These are phyloP conservation scores for Drosophila albomicans DNA, from an alignment of 1,140 invertebrate genomes.

Conservation along the genomic window DNA sequence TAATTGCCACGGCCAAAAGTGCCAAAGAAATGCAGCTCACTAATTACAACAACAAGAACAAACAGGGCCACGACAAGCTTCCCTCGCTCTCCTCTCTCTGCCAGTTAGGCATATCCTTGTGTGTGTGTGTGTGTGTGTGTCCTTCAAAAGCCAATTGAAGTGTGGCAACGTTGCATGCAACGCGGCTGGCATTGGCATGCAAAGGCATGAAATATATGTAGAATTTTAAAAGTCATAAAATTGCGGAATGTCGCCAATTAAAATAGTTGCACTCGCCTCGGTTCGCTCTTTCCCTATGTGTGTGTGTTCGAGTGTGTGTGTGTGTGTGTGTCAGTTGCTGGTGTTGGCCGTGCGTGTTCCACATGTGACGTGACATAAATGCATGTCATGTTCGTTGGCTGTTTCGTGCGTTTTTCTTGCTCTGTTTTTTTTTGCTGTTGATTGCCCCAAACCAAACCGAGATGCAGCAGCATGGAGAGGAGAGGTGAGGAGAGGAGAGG, in stretches of 20 bases:
- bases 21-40: conserved; percentile 79
- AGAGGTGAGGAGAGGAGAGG: too few relatives aligned
- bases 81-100: background rate
- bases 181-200: conserved; percentile 29
- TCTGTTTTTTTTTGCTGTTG: background rate
- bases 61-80: conserved; percentile 41
- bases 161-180: conserved; percentile 76
- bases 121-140: conserved; percentile 43
- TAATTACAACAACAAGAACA: conserved; percentile 75
- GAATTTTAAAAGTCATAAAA: conserved; percentile 83
- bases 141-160: conserved; percentile 81
- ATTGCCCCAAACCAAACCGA: conserved; percentile 21
- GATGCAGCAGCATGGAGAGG: background rate
- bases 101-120: conserved; percentile 56
- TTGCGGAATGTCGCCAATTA: conserved; percentile 83
- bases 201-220: conserved; percentile 74
- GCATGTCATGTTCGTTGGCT: conserved; percentile 83
- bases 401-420: conserved; percentile 61
- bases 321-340: conserved; percentile 53
- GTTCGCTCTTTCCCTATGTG: background rate
- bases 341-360: conserved; percentile 68
- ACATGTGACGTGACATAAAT: conserved; percentile 84
- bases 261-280: conserved; percentile 73
- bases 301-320: background rate
- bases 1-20: conserved; percentile 81